Percentiles rank a stretch among this genome's conserved stretches.
These are phyloP conservation scores for Eupsilia transversa DNA, from an alignment of 2,888 invertebrate species.

Conservation along the genomic window DNA sequence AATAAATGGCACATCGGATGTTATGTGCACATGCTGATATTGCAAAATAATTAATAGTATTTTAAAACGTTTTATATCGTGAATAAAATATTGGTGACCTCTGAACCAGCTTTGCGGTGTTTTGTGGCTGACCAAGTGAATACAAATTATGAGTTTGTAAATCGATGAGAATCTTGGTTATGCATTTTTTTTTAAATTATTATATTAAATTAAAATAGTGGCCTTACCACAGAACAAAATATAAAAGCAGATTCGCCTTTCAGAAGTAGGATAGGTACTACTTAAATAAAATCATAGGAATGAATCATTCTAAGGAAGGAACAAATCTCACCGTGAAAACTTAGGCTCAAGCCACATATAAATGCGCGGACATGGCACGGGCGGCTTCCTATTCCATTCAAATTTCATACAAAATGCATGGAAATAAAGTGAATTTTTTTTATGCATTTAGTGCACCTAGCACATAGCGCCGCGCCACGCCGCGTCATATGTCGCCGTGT, in stretches of 20 bases:
- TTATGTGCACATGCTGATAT: slow-evolving; percentile 18
- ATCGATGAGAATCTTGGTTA: background rate
- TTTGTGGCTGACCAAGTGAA: background rate
- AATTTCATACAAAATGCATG: too few relatives aligned
- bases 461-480: too few relatives aligned
- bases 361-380: too few relatives aligned
- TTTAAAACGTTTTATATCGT: slow-evolving; percentile 6
- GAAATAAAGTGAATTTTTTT: too few relatives aligned
- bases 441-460: too few relatives aligned
- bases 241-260: background rate
- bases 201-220: background rate
- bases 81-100: background rate
- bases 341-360: too few relatives aligned
- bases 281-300: background rate
- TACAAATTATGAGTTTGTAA: background rate
- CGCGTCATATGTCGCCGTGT: too few relatives aligned
- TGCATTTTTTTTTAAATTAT: background rate
- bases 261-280: background rate
- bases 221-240: background rate
- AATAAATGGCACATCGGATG: slow-evolving; percentile 34
- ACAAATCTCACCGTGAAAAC: too few relatives aligned
- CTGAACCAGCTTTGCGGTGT: background rate
- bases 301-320: background rate
- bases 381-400: too few relatives aligned
- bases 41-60: slow-evolving; percentile 4